A percentile compares a stretch with the other conserved stretches of the same genome.
These are phyloP conservation scores for Megalurothrips usitatus DNA, from an alignment of 2,888 invertebrate genomes.

Conservation along the genomic window DNA sequence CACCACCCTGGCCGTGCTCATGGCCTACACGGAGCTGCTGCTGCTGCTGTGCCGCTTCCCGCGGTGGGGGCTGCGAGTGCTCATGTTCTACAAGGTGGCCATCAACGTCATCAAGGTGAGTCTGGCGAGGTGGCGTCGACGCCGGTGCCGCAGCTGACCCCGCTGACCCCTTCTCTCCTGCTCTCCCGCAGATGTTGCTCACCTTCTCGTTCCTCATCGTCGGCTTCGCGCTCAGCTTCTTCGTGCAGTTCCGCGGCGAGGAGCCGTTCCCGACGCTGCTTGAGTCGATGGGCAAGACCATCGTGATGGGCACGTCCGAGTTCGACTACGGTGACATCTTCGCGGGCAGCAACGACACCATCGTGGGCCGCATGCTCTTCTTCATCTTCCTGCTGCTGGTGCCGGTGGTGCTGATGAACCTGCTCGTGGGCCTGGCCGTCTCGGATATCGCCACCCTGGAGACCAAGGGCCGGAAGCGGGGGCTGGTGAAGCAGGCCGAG, in stretches of 20 bases:
- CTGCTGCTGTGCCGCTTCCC: constrained; percentile 55
- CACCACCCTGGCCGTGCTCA: constrained; percentile 52
- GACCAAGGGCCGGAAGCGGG: constrained; percentile 53
- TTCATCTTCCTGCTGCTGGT: constrained; percentile 53
- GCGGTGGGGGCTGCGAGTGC: constrained; percentile 55
- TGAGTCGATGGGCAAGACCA: constrained; percentile 53
- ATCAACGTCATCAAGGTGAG: constrained; percentile 53
- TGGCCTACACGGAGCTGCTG: constrained; percentile 57
- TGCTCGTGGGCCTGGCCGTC: constrained; percentile 57
- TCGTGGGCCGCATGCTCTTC: constrained; percentile 52
- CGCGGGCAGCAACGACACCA: constrained; percentile 44
- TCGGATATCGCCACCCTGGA: constrained; percentile 57
- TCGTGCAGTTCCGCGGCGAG: constrained; percentile 53
- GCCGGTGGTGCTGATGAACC: constrained; percentile 57
- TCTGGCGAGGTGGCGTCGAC: neutral
- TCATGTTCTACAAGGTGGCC: constrained; percentile 59
- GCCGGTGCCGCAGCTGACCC: neutral
- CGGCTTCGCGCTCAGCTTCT: constrained; percentile 55
- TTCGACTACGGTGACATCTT: constrained; percentile 54
- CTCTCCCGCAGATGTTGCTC: constrained; percentile 49
- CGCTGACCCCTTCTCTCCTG: neutral
- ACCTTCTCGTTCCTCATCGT: constrained; percentile 50
- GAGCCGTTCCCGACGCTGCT: constrained; percentile 53
- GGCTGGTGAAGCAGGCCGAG: constrained; percentile 55
- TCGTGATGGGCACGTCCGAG: constrained; percentile 60